phyloP scores from a whole-genome alignment of 2,888 invertebrate species.

The Lysandra coridon region DNA sequence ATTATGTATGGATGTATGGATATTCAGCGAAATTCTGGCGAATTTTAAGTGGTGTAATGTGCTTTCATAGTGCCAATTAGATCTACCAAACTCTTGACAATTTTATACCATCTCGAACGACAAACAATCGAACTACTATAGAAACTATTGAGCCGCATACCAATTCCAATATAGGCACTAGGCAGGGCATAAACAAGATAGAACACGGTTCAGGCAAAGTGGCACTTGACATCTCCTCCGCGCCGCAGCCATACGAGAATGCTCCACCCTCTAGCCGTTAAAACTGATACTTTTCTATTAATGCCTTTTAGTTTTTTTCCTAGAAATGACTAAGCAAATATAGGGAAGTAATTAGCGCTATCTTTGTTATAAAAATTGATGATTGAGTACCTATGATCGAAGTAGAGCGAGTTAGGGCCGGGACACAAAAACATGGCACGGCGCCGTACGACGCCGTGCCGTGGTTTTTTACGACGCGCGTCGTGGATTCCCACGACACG shows the following conservation, averaged over 20 bases:
- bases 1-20: too few species aligned
- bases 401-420: too few species aligned
- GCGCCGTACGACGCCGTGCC: too few species aligned
- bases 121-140: conserved; percentile 6
- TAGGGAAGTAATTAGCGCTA: not conserved
- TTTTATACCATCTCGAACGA: not conserved
- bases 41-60: not conserved
- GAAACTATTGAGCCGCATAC: conserved; percentile 25
- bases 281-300: conserved; percentile 32
- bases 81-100: not conserved
- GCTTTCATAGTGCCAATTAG: not conserved
- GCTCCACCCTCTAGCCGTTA: conserved; percentile 32
- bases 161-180: conserved; percentile 52
- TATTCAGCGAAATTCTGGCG: not conserved
- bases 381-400: too few species aligned
- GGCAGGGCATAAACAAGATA: conserved; percentile 63
- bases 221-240: conserved; percentile 61
- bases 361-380: not conserved
- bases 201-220: conserved; percentile 62
- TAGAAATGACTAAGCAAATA: not conserved
- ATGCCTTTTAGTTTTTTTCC: conserved; percentile 16
- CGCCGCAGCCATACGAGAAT: conserved; percentile 54
- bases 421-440: too few species aligned
- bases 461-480: too few species aligned
- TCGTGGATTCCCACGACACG: too few species aligned